A percentile compares a stretch with the other conserved stretches of the same genome.
Conservation (phyloP, 2,888 invertebrate species). For the Pilophorus perplexus region DNA sequence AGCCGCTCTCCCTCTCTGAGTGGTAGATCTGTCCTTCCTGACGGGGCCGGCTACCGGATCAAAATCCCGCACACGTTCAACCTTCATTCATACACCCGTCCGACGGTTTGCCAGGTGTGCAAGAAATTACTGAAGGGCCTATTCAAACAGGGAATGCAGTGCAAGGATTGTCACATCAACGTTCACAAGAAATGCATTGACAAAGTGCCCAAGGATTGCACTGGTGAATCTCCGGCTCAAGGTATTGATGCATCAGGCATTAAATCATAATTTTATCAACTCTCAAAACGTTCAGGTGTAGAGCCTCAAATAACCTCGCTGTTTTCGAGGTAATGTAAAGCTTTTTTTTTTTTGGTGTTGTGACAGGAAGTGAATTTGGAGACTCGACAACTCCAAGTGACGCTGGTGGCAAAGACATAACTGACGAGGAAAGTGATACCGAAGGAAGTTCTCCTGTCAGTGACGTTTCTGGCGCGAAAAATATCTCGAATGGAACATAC, state of each 20-base stretch:
- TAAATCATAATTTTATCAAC: neutral
- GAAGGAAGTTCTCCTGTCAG: conserved; percentile 44
- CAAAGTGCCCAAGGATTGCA: conserved; percentile 85
- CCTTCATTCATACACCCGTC: conserved; percentile 93
- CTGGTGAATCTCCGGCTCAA: conserved; percentile 63
- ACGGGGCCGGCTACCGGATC: conserved; percentile 60
- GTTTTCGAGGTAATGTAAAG: too few relatives aligned
- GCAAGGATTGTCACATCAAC: conserved; percentile 95
- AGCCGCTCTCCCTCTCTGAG: conserved; percentile 70
- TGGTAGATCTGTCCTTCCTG: conserved; percentile 68
- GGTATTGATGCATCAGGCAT: conserved; percentile 27
- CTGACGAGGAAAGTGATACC: conserved; percentile 61
- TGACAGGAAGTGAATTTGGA: conserved; percentile 54
- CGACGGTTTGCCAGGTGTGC: conserved; percentile 94
- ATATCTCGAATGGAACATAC: conserved; percentile 45
- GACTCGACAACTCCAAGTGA: conserved; percentile 60
- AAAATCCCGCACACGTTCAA: conserved; percentile 95
- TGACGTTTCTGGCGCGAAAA: conserved; percentile 36
- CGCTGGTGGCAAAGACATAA: conserved; percentile 53
- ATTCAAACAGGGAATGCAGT: conserved; percentile 95
- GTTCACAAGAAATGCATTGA: conserved; percentile 92
- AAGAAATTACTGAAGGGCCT: conserved; percentile 92
- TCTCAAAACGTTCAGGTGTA: neutral
- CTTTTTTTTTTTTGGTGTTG: too few relatives aligned
- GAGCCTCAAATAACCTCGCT: neutral